phyloP scores from a whole-genome alignment of 1,140 invertebrate genomes.

The Oryctes rhinoceros region DNA sequence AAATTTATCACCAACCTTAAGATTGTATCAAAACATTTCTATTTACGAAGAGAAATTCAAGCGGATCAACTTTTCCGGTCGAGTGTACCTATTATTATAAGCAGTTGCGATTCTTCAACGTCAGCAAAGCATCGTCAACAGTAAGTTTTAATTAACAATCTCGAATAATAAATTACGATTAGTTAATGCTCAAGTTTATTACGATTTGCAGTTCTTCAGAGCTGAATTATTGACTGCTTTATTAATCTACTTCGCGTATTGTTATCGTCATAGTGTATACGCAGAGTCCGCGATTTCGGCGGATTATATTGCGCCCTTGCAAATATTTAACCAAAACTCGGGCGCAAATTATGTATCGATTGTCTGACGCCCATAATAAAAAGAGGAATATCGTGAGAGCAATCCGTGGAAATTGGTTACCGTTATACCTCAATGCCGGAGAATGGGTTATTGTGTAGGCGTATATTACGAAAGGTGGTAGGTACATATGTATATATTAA shows the following conservation, averaged over 20 bases:
- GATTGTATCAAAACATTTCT: no score
- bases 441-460: background rate
- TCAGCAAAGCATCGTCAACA: no score
- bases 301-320: conserved; percentile 12
- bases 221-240: background rate
- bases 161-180: no score
- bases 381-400: background rate
- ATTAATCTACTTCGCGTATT: background rate
- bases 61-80: no score
- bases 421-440: background rate
- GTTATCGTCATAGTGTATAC: background rate
- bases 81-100: no score
- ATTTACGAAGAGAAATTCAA: no score
- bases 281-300: background rate
- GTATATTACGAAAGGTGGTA: no score
- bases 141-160: no score
- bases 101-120: no score
- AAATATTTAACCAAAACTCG: conserved; percentile 32
- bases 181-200: no score
- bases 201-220: background rate
- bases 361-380: conserved; percentile 26
- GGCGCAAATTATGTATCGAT: conserved; percentile 34
- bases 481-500: no score
- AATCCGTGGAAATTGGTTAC: conserved; percentile 1
- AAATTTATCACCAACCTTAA: no score